Base-by-base conservation (phyloP, 2,888 invertebrate genomes). In the Belgica antarctica region DNA sequence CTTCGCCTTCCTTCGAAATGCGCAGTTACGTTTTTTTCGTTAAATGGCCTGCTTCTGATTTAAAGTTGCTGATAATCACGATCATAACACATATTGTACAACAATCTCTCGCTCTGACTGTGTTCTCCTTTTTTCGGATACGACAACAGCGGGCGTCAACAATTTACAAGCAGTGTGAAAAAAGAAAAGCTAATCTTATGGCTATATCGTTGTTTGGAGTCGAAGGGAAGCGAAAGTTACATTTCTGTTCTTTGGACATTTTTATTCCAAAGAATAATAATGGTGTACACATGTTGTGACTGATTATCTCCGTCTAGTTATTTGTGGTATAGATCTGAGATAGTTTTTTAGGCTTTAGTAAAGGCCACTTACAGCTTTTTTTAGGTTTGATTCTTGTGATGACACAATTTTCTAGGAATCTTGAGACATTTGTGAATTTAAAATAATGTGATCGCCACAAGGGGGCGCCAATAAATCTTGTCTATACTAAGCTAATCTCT, bases 71-170 rank as follows among this genome's bases (percentile, higher is more conserved):
- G 65, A 66, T 66, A 66, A 66, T 66, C 65, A 66, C 65, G 65
- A 66, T 66, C 41, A 66, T 66, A 66, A 47, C 65, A 66, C 65
- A 66, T 66, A 66, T 47, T 66, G 65, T 66, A 66, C 65, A 66
- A 47, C 36, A 66, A 47, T 63, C 63, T 52, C 52, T 22, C 19
- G 5, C 52, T 52, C 41, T 10, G 41, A 3, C 41, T 7, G 10
- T 41, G 4, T 31, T 31, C 31, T 31, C 5, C 31, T 31, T 31
- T 31, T 31, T 31, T 31, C 10, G 31, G 31, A 31, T 31, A 31
- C 31, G 46, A 63, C 63, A 63, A 63, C 63, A 66, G 65, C 65
- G 65, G 65, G 65, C 65, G 65, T 66, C 65, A 66, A 66, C 65
- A 47, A 66, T 66, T 66, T 66, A 66, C 65, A 47, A 66, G 65